phyloP scores from a whole-genome alignment of 1,140 invertebrate genomes.

The Pygmarrhopalites habei region DNA sequence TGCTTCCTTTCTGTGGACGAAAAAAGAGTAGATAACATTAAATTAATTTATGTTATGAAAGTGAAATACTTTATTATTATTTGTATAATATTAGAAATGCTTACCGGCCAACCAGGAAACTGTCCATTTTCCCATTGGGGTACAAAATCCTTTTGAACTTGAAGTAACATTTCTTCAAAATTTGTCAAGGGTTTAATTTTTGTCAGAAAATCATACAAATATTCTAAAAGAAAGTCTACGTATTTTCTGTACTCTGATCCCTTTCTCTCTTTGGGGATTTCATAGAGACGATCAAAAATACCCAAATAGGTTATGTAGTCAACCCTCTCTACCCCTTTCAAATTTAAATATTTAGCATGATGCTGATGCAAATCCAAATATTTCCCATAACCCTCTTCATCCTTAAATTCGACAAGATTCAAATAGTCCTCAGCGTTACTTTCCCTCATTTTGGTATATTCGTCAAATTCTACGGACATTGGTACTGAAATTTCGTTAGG shows the following conservation, averaged over 20 bases:
- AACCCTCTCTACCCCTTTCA: conserved; percentile 94
- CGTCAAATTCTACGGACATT: conserved; percentile 95
- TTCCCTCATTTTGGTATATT: conserved; percentile 81
- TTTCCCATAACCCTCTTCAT: conserved; percentile 98
- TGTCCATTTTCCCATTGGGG: conserved; percentile 78
- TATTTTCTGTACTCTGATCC: conserved; percentile 84
- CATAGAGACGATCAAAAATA: conserved; percentile 91
- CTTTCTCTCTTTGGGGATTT: conserved; percentile 90
- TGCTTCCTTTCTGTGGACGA: conserved; percentile 74
- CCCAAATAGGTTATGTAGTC: conserved; percentile 94
- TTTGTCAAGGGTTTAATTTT: conserved; percentile 88
- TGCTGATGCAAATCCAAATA: conserved; percentile 97
- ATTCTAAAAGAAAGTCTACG: conserved; percentile 73
- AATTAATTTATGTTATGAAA: no score
- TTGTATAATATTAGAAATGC: conserved; percentile 38
- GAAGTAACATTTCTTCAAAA: conserved; percentile 67
- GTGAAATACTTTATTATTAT: no score
- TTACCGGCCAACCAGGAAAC: conserved; percentile 89
- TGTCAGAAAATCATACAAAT: conserved; percentile 75
- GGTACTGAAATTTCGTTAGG: conserved; percentile 92
- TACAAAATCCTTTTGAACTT: conserved; percentile 73
- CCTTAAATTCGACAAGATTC: conserved; percentile 90
- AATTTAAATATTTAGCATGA: conserved; percentile 91
- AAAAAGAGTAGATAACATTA: no score
- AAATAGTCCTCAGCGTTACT: conserved; percentile 60